A percentile compares a stretch with the other conserved stretches of the same genome.
Evolutionary conservation across 2,888 invertebrate species (phyloP).

Genomic region (Melanophora roralis): DNA sequence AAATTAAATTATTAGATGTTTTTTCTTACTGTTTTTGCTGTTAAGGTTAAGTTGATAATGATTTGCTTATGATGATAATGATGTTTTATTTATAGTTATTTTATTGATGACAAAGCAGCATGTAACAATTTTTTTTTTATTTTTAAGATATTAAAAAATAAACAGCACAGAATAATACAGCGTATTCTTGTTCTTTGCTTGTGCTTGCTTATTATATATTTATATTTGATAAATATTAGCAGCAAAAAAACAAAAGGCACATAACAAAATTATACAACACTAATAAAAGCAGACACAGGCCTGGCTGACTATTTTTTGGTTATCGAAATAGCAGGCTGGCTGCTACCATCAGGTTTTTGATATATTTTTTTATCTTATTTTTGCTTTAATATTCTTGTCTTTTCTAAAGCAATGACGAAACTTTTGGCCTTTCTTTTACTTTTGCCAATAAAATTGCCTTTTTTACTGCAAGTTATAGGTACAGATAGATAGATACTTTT

Average conservation of each 20-base stretch:
- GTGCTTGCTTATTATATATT: constrained; percentile 12
- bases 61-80: constrained; percentile 20
- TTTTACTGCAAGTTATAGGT: constrained; percentile 39
- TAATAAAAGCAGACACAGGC: constrained; percentile 45
- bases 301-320: constrained; percentile 32
- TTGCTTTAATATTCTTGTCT: constrained; percentile 19
- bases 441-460: constrained; percentile 52
- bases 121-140: constrained; percentile 30
- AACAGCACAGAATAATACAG: constrained; percentile 21
- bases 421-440: constrained; percentile 67
- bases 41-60: constrained; percentile 16
- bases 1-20: constrained; percentile 28
- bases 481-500: constrained; percentile 6
- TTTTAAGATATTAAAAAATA: constrained; percentile 31
- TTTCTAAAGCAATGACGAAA: constrained; percentile 72
- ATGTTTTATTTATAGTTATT: constrained; percentile 22
- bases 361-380: constrained; percentile 38
- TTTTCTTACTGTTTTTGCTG: constrained; percentile 7
- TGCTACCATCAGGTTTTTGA: constrained; percentile 54
- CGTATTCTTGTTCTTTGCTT: constrained; percentile 12
- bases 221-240: constrained; percentile 45
- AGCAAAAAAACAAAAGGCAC: constrained; percentile 36
- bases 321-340: constrained; percentile 47
- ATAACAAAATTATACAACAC: constrained; percentile 37
- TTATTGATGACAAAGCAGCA: constrained; percentile 36